Conservation (phyloP, 2,888 invertebrate genomes). For the Clistopyga incitator region DNA sequence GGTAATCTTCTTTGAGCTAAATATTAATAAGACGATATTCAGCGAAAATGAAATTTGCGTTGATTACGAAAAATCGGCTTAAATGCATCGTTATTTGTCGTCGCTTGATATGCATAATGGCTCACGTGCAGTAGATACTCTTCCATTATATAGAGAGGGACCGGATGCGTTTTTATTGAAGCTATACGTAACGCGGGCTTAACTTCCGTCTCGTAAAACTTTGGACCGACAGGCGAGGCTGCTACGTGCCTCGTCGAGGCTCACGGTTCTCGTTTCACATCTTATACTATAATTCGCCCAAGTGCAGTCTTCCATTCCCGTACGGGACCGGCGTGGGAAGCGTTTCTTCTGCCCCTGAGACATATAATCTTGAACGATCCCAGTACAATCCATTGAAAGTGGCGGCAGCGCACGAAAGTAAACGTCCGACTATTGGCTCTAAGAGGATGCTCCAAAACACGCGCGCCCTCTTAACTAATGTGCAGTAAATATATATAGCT, state of each 20-base stretch:
- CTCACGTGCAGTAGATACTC: conserved; percentile 14
- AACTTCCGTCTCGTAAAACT: conserved; percentile 66
- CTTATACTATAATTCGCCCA: conserved; percentile 57
- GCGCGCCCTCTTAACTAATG: conserved; percentile 6
- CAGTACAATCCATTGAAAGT: conserved; percentile 36
- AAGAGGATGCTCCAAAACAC: not conserved
- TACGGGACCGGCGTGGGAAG: conserved; percentile 50
- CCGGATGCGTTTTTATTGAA: conserved; percentile 58
- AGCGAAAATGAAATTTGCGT: not conserved
- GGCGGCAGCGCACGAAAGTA: conserved; percentile 21
- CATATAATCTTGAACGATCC: conserved; percentile 46
- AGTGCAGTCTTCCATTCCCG: conserved; percentile 62
- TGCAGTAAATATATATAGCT: not conserved
- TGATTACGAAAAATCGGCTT: not conserved
- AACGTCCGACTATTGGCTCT: conserved; percentile 15
- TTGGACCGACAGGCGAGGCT: conserved; percentile 55
- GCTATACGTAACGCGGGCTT: conserved; percentile 59
- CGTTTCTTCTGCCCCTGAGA: conserved; percentile 11
- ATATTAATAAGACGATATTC: no score
- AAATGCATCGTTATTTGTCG: not conserved
- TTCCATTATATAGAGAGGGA: conserved; percentile 14
- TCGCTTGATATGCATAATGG: conserved; percentile 22
- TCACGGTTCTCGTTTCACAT: conserved; percentile 16
- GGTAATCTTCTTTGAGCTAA: no score
- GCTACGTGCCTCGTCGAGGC: conserved; percentile 52